Conservation (phyloP, 1,140 invertebrate genomes). For the Daktulosphaira vitifoliae region DNA sequence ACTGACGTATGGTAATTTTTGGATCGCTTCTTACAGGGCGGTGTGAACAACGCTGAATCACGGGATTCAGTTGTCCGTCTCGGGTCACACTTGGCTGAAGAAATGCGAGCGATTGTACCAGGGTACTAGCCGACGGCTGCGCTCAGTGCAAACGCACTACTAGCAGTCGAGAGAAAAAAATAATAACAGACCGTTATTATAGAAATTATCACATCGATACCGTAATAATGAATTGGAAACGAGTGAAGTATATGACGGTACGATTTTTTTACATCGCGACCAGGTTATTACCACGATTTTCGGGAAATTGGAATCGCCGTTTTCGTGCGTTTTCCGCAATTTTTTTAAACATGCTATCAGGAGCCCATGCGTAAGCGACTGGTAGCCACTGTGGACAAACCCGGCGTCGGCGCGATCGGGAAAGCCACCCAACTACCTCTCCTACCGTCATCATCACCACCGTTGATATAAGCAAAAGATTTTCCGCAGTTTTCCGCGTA, state of each 20-base stretch:
- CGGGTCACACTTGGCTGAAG: slow-evolving; percentile 33
- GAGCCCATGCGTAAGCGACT: slow-evolving; percentile 16
- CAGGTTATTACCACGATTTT: slow-evolving; percentile 15
- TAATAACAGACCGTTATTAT: background rate
- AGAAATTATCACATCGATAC: slow-evolving; percentile 2
- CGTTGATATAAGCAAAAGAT: background rate
- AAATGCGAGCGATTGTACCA: slow-evolving; percentile 34
- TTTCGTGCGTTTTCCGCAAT: slow-evolving; percentile 33
- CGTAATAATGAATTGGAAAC: background rate
- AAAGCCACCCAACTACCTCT: slow-evolving; percentile 1
- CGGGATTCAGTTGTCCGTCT: background rate
- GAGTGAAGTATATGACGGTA: background rate
- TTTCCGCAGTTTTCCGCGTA: no score
- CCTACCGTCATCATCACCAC: background rate
- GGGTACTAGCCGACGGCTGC: slow-evolving; percentile 5
- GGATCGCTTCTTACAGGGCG: no score
- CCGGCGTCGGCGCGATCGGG: slow-evolving; percentile 19
- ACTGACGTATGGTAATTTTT: no score
- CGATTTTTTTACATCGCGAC: background rate
- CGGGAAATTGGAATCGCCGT: slow-evolving; percentile 31
- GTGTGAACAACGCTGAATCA: no score
- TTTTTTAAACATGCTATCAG: slow-evolving; percentile 22
- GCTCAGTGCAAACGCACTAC: background rate
- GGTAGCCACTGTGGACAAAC: background rate
- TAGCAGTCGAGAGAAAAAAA: no score